Evolutionary conservation across 2,888 invertebrate species (phyloP).

Genomic region (Chloromyia formosa): DNA sequence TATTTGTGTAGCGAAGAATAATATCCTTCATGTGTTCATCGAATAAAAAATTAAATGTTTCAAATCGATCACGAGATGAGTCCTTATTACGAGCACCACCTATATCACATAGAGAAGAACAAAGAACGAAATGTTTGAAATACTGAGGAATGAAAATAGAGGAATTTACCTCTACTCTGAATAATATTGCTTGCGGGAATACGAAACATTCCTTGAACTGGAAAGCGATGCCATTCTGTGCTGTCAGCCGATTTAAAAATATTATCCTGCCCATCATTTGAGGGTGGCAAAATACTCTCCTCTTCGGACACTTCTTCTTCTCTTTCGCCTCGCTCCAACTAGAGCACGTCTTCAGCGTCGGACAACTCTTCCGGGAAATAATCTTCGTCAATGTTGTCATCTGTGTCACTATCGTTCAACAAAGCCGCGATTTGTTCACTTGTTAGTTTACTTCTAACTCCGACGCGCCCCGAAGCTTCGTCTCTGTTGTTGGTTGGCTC

Average conservation of each 20-base stretch:
- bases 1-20: background rate
- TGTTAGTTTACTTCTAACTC: background rate
- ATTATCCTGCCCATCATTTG: too few species aligned
- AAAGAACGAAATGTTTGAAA: background rate
- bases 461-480: background rate
- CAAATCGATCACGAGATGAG: background rate
- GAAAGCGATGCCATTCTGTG: background rate
- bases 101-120: background rate
- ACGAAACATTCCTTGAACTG: background rate
- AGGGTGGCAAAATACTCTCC: too few species aligned
- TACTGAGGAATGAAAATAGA: too few species aligned
- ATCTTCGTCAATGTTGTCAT: background rate
- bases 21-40: conserved; percentile 4
- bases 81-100: background rate
- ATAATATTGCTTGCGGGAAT: too few species aligned
- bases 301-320: too few species aligned
- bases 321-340: too few species aligned
- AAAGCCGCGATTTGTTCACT: background rate
- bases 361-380: background rate
- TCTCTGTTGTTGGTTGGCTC: background rate
- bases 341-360: background rate
- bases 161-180: too few species aligned
- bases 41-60: background rate
- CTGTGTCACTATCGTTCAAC: background rate
- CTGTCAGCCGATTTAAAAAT: too few species aligned